A percentile compares a stretch with the other conserved stretches of the same genome.
These are phyloP conservation scores for Strix uralensis DNA, from an alignment of 2,113 vertebrate species.

Conservation along the genomic window DNA sequence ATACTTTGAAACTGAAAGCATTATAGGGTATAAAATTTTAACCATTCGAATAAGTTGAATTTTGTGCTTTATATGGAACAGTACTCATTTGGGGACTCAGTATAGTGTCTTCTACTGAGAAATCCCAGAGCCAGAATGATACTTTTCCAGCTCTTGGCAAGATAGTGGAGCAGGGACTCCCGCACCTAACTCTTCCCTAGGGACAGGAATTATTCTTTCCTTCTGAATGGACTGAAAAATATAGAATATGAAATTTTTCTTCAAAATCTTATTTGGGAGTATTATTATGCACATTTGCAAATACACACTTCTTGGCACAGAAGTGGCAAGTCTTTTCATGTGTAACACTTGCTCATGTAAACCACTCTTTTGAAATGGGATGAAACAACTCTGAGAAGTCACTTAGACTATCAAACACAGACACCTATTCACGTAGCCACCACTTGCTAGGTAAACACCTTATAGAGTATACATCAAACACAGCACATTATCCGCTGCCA, in stretches of 20 bases:
- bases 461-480: neutral
- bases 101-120: neutral
- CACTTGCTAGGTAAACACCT: neutral
- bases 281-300: neutral
- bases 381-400: no score
- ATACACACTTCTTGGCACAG: neutral
- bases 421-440: neutral
- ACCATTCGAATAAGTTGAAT: neutral
- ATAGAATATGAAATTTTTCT: neutral
- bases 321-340: neutral
- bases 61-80: neutral
- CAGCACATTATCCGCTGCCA: neutral
- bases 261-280: neutral
- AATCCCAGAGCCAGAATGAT: neutral
- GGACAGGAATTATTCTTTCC: neutral
- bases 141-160: neutral
- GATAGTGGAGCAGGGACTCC: neutral
- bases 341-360: rapidly evolving
- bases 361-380: neutral
- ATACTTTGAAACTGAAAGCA: neutral
- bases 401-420: neutral
- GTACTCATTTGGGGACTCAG: neutral
- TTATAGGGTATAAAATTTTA: neutral
- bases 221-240: neutral
- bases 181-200: neutral